These are phyloP conservation scores for Pachypeltis micranthus DNA, from an alignment of 1,140 invertebrate genomes.

Conservation along the genomic window DNA sequence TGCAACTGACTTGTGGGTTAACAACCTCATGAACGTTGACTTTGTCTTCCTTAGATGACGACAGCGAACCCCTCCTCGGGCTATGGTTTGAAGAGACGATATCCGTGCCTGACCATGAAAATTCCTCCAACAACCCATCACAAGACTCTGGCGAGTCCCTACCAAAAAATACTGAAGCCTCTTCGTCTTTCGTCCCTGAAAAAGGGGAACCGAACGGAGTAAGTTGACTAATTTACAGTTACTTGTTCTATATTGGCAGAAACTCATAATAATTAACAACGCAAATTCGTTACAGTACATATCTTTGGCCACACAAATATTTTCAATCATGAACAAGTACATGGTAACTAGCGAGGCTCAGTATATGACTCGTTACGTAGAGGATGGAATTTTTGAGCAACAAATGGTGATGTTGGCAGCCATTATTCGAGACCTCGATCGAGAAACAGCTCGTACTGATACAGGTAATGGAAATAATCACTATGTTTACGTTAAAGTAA, in stretches of 20 bases:
- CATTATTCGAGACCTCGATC: constrained; percentile 73
- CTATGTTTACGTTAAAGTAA: no score
- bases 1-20: background rate
- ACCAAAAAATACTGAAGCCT: constrained; percentile 22
- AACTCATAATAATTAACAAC: no score
- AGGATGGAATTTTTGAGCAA: constrained; percentile 54
- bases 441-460: constrained; percentile 68
- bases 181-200: constrained; percentile 61
- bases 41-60: constrained; percentile 43
- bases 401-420: constrained; percentile 71
- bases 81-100: constrained; percentile 87
- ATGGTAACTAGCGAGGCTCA: constrained; percentile 50
- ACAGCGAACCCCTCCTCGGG: constrained; percentile 81
- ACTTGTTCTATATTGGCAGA: no score
- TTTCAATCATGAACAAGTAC: constrained; percentile 57
- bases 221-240: constrained; percentile 47
- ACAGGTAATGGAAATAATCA: no score
- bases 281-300: constrained; percentile 57
- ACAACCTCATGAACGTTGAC: background rate
- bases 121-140: constrained; percentile 14
- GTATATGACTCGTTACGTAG: constrained; percentile 44
- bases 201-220: constrained; percentile 81
- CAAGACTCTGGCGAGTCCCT: constrained; percentile 17
- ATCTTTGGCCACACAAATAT: constrained; percentile 63
- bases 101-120: constrained; percentile 52